Evolutionary conservation across 2,113 vertebrate genomes (phyloP).

Genomic region (Glaucidium brasilianum): DNA sequence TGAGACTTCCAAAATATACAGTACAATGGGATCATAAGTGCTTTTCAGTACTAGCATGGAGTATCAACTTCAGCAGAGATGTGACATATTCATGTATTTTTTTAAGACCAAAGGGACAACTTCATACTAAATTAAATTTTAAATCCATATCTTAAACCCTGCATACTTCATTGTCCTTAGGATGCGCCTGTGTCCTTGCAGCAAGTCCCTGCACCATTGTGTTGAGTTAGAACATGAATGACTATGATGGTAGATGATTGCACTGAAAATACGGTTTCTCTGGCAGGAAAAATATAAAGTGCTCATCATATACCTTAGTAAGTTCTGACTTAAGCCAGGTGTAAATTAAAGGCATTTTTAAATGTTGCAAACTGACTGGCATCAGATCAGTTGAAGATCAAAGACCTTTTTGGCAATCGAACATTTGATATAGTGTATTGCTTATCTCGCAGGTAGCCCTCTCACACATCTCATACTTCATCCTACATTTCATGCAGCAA

Average conservation of each 20-base stretch:
- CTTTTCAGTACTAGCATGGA: not conserved
- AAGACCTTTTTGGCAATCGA: not conserved
- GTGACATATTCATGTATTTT: not conserved
- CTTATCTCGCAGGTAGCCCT: not conserved
- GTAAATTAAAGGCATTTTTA: not conserved
- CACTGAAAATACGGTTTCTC: not conserved
- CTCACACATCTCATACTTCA: not conserved
- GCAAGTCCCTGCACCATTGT: not conserved
- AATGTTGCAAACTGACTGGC: not conserved
- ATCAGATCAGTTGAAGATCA: not conserved
- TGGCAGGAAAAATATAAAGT: not conserved
- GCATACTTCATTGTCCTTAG: not conserved
- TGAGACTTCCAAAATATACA: not conserved
- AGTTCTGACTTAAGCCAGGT: not conserved
- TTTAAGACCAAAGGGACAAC: not conserved
- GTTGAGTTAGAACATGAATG: not conserved
- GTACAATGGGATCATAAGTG: not conserved
- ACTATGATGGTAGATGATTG: not conserved
- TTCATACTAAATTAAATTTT: not conserved
- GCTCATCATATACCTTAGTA: not conserved
- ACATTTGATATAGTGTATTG: not conserved
- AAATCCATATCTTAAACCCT: not conserved
- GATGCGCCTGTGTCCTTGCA: not conserved
- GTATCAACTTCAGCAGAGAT: not conserved
- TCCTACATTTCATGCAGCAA: not conserved